These are phyloP conservation scores for Cryptoleucopteryx plumbea DNA, from an alignment of 2,113 vertebrate species.

Conservation along the genomic window DNA sequence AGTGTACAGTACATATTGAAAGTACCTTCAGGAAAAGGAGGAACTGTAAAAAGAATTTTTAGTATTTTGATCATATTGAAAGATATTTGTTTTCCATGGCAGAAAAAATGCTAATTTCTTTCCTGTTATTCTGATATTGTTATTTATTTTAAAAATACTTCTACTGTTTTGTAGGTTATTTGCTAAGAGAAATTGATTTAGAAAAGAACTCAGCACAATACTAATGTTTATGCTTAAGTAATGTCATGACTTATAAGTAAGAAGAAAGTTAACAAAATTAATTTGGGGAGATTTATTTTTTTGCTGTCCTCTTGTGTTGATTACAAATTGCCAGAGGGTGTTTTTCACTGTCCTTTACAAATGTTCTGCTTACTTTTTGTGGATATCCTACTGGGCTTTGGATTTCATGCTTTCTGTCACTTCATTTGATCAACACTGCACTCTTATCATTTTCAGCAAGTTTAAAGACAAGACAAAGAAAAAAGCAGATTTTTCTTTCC, in stretches of 20 bases:
- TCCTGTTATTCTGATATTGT: background rate
- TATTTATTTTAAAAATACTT: background rate
- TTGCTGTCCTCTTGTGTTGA: background rate
- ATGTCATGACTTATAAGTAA: background rate
- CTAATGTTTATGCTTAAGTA: background rate
- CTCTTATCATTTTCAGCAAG: background rate
- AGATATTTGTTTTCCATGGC: background rate
- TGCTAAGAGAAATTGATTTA: background rate
- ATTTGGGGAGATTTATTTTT: background rate
- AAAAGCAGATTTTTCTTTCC: background rate
- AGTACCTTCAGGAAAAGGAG: background rate
- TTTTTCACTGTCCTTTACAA: background rate
- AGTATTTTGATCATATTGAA: background rate
- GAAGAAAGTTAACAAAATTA: background rate
- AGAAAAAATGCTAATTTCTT: background rate
- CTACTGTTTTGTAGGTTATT: background rate
- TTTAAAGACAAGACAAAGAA: background rate
- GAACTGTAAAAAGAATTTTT: background rate
- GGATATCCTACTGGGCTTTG: background rate
- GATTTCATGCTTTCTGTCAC: background rate
- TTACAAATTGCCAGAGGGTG: background rate
- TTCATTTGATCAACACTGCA: background rate
- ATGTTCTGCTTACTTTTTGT: background rate
- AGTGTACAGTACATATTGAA: background rate
- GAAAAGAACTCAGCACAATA: background rate